A percentile compares a stretch with the other conserved stretches of the same genome.
Conservation (phyloP, 1,140 invertebrate genomes). For the Drosophila azteca region DNA sequence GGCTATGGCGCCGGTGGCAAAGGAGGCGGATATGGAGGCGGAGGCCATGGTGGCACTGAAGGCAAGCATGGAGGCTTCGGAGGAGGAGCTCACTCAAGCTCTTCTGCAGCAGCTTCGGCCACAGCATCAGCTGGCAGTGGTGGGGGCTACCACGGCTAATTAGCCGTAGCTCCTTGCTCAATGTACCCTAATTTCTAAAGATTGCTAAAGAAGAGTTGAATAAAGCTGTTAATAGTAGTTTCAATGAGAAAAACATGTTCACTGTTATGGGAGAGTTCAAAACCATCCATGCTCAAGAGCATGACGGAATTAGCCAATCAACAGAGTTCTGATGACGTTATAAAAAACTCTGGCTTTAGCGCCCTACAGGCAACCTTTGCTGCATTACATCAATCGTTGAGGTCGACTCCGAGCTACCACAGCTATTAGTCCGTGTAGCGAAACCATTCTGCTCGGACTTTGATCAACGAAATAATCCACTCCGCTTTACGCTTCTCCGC, state of each 20-base stretch:
- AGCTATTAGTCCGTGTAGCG: too few species aligned
- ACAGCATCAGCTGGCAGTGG: constrained; percentile 6
- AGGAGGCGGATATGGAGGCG: constrained; percentile 36
- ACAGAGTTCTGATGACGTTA: too few species aligned
- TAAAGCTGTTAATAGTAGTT: constrained; percentile 31
- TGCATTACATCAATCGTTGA: too few species aligned
- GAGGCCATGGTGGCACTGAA: constrained; percentile 7
- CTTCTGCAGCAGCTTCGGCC: constrained; percentile 13
- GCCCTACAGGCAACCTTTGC: too few species aligned
- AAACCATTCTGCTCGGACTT: too few species aligned
- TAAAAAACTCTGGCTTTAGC: too few species aligned
- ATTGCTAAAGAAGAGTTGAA: constrained; percentile 46
- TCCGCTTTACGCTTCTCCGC: too few species aligned
- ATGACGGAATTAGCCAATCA: too few species aligned
- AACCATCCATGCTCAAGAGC: too few species aligned
- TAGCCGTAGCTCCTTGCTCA: neutral
- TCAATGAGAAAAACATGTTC: neutral
- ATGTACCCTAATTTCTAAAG: constrained; percentile 14
- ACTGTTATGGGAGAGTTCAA: neutral
- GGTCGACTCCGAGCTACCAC: too few species aligned
- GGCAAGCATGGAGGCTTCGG: neutral
- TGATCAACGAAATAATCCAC: too few species aligned
- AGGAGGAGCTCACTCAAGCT: constrained; percentile 26
- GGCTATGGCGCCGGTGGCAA: constrained; percentile 11
- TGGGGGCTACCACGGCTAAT: constrained; percentile 51